These are phyloP conservation scores for Coelogynopora nodosa DNA, from an alignment of 2,888 invertebrate genomes.

Conservation along the genomic window DNA sequence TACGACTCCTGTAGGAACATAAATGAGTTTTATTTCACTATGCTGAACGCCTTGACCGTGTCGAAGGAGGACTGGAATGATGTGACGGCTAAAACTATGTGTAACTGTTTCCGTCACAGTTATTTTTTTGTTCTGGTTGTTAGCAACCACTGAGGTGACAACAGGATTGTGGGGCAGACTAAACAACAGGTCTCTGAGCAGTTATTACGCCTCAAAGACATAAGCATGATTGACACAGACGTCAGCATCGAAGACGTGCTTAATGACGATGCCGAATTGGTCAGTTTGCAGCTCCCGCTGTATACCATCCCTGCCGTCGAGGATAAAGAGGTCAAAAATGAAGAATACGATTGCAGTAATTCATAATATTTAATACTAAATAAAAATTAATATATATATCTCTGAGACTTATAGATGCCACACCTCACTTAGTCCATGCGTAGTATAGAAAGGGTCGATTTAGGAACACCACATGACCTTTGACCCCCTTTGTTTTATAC, in stretches of 20 bases:
- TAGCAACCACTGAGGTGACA: neutral
- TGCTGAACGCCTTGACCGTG: neutral
- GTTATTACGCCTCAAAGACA: neutral
- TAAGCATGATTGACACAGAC: neutral
- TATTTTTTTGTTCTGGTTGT: neutral
- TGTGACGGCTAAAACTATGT: neutral
- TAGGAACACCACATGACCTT: too few relatives aligned
- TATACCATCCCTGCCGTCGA: neutral
- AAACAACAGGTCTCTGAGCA: neutral
- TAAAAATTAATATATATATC: too few relatives aligned
- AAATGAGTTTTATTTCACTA: neutral
- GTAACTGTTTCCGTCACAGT: neutral
- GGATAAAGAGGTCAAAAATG: neutral
- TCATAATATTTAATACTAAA: too few relatives aligned
- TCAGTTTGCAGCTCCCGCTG: neutral
- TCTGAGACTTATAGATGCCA: too few relatives aligned
- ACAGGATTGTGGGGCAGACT: neutral
- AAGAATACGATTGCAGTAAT: neutral
- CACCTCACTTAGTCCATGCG: too few relatives aligned
- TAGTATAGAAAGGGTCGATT: too few relatives aligned
- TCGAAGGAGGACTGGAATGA: neutral
- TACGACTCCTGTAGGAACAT: neutral
- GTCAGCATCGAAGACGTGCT: neutral
- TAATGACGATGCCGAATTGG: neutral
- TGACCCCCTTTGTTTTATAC: too few relatives aligned